These are phyloP conservation scores for Tigriopus japonicus DNA, from an alignment of 1,140 invertebrate genomes.

Conservation along the genomic window DNA sequence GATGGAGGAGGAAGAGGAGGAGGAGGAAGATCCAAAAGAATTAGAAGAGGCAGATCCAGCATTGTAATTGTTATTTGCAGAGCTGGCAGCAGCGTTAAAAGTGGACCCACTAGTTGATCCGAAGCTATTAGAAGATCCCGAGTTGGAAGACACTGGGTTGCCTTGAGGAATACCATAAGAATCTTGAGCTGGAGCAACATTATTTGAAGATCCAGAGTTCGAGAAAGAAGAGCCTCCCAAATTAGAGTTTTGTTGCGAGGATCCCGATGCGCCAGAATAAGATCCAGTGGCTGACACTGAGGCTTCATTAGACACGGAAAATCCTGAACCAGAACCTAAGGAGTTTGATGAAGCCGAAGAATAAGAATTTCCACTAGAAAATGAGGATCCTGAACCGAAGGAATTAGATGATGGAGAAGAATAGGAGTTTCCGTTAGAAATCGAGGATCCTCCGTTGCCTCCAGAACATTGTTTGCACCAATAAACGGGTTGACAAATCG, in stretches of 20 bases:
- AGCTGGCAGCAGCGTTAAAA: neutral
- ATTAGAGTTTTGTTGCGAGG: too few species aligned
- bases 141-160: neutral
- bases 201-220: too few species aligned
- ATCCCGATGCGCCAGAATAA: too few species aligned
- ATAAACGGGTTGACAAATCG: constrained; percentile 10
- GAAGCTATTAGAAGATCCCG: neutral
- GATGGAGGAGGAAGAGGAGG: neutral
- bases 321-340: too few species aligned
- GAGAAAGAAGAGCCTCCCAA: too few species aligned
- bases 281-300: too few species aligned
- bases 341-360: neutral
- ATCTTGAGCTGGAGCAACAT: neutral
- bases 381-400: neutral
- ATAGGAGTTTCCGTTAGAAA: too few species aligned
- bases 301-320: too few species aligned
- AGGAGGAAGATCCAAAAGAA: neutral
- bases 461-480: neutral
- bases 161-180: constrained; percentile 3
- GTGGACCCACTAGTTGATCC: neutral
- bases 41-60: neutral
- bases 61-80: neutral
- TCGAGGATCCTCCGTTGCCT: neutral
- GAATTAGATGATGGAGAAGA: neutral
- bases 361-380: neutral